Percentiles rank a stretch among this genome's conserved stretches.
Evolutionary conservation across 2,888 invertebrate species (phyloP).

Genomic region (Dicyrtoma fusca): DNA sequence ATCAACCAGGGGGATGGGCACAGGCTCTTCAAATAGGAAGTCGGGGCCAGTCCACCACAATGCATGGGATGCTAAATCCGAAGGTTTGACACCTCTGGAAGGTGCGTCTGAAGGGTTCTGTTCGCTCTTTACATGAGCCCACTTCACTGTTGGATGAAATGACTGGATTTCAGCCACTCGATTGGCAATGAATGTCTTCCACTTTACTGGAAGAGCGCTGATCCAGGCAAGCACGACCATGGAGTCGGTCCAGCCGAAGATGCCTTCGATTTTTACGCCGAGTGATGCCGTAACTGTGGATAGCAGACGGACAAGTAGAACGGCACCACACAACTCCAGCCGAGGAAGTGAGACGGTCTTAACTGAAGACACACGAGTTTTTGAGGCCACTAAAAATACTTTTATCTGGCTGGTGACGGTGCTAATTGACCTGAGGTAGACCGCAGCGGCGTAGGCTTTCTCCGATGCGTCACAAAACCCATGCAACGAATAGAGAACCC

Average conservation of each 20-base stretch:
- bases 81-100: background rate
- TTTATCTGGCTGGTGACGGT: constrained; percentile 42
- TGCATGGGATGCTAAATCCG: background rate
- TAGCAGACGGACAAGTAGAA: constrained; percentile 10
- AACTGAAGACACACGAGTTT: constrained; percentile 18
- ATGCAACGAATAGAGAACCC: constrained; percentile 12
- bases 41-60: background rate
- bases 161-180: background rate
- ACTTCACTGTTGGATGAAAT: background rate
- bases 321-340: constrained; percentile 19
- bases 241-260: background rate
- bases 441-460: constrained; percentile 8
- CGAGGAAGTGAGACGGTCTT: constrained; percentile 5
- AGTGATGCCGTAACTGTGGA: background rate
- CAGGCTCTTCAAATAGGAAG: background rate
- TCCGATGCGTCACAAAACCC: constrained; percentile 36
- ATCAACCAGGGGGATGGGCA: too few species aligned
- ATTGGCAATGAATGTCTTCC: background rate
- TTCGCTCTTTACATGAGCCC: background rate
- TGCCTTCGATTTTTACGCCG: background rate
- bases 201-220: background rate
- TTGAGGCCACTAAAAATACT: constrained; percentile 44
- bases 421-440: constrained; percentile 36
- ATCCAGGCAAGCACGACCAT: background rate
- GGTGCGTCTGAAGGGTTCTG: background rate